Base-by-base conservation (phyloP, 1,140 invertebrate genomes). In the Caenorhabditis elegans region DNA sequence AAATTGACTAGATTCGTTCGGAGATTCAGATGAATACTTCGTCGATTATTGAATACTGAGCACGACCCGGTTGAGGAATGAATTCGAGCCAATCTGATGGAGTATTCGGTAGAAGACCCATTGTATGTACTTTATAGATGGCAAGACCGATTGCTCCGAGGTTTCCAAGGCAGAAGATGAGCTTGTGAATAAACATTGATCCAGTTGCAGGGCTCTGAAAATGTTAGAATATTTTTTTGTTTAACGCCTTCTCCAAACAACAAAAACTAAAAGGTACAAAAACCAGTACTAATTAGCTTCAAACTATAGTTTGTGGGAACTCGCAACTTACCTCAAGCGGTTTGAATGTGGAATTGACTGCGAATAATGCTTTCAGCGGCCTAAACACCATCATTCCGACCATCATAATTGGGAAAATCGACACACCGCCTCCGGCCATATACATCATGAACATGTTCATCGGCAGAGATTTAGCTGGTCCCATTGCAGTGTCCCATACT, bases 391-490 rank as follows among this genome's bases (percentile, higher is more conserved):
- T 93, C 97, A 99, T 98, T 48, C 96, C 96, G 19, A 99, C 95
- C 96, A 99, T 99, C 97, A 99, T 99, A 19, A 99, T 98, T 0
- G 97, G 97, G 88, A 99, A 98, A 85, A 99, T 98, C 0, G 96
- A 98, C 86, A 99, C 80, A 22, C 80, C 60, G 6, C 49, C 60
- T 1, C 80, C 80, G 43, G 80, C 80, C 80, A 81, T 81, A 31
- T 81, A 81, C 95, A 98, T 97, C 55, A 99, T 96, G 88, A 99
- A 97, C 22, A 99, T 91, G 91, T 99, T 99, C 97, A 99, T 99
- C 3, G 97, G 97, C 47, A 98, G 92, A 91, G 93, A 91, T 86
- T 98, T 98, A 5, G 98, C 90, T 5, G 97, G 96, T 8, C 94
- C 96, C 10, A 98, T 89, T 0, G 97, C 97, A 55, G 98, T 92